These are phyloP conservation scores for Lophotriccus pileatus DNA, from an alignment of 2,797 vertebrate species.

Conservation along the genomic window DNA sequence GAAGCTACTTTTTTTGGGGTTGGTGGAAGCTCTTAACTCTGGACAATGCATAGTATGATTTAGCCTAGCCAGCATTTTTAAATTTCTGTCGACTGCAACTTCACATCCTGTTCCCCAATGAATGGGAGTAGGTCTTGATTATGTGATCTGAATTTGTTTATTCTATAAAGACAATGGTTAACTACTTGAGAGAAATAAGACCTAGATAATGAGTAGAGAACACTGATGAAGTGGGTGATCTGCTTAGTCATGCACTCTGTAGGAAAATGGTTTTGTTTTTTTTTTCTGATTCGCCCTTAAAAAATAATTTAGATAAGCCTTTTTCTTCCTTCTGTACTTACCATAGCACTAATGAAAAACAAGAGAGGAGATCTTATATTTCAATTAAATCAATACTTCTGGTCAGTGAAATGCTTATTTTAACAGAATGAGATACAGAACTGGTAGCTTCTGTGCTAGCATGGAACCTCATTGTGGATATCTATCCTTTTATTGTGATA, in stretches of 20 bases:
- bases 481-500: not conserved
- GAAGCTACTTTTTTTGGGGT: not conserved
- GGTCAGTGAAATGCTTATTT: not conserved
- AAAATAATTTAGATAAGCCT: not conserved
- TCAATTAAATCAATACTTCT: conserved; percentile 23
- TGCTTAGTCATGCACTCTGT: not conserved
- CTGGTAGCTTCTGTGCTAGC: not conserved
- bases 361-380: not conserved
- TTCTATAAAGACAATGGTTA: not conserved
- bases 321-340: not conserved
- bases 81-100: not conserved
- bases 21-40: not conserved
- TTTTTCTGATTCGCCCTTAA: not conserved
- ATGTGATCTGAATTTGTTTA: not conserved
- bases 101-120: not conserved
- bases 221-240: not conserved
- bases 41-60: not conserved
- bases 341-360: not conserved
- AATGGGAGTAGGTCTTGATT: not conserved
- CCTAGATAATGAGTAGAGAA: not conserved
- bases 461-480: not conserved
- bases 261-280: not conserved
- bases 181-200: not conserved
- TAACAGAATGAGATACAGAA: not conserved
- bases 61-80: not conserved